phyloP scores from a whole-genome alignment of 2,888 invertebrate species.

The Leptodirus hochenwartii region DNA sequence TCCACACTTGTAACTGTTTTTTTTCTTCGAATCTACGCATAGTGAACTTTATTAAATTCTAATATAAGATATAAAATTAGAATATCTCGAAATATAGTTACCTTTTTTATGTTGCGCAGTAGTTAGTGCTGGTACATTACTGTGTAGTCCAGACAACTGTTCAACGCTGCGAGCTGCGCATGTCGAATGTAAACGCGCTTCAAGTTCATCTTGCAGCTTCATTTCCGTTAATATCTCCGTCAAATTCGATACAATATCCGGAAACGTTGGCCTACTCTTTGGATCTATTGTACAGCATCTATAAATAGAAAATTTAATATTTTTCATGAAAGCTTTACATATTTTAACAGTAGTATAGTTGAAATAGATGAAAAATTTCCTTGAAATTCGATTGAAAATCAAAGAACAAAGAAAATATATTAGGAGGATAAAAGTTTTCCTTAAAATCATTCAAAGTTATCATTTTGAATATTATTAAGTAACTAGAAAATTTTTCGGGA shows the following conservation, averaged over 20 bases:
- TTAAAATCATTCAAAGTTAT: no score
- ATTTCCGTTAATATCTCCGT: conserved; percentile 33
- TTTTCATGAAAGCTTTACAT: no score
- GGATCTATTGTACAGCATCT: conserved; percentile 44
- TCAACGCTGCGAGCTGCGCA: conserved; percentile 30
- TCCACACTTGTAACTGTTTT: no score
- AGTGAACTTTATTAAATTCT: conserved; percentile 1
- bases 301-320: no score
- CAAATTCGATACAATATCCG: conserved; percentile 55
- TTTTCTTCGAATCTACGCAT: no score
- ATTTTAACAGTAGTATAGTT: no score
- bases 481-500: no score
- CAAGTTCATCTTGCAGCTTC: conserved; percentile 13
- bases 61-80: conserved; percentile 1
- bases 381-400: no score
- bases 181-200: conserved; percentile 9
- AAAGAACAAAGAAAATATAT: no score
- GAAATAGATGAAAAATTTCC: no score
- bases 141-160: conserved; percentile 21
- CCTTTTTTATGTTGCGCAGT: conserved; percentile 23
- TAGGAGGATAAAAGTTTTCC: no score
- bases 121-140: conserved; percentile 13
- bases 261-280: conserved; percentile 72
- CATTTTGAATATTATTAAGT: no score
- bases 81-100: conserved; percentile 11